phyloP scores from a whole-genome alignment of 1,140 invertebrate species.

The Pinna nobilis region DNA sequence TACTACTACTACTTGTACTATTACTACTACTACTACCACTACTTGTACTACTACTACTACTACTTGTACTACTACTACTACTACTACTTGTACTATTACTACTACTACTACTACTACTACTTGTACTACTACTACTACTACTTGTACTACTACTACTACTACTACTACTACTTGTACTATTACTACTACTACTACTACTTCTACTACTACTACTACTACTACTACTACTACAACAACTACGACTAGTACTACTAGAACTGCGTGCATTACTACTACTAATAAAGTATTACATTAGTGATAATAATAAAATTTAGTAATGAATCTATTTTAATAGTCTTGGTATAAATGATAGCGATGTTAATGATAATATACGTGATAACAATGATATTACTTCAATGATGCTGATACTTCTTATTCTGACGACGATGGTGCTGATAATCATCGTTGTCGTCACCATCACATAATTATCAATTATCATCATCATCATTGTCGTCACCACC shows the following conservation, averaged over 20 bases:
- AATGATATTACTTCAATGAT: too few species aligned
- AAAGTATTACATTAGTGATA: too few species aligned
- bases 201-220: conserved; percentile 1
- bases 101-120: conserved; percentile 15
- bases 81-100: conserved; percentile 9
- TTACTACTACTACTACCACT: conserved; percentile 5
- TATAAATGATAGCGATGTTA: too few species aligned
- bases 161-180: conserved; percentile 3
- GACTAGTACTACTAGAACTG: neutral
- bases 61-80: conserved; percentile 14
- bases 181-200: conserved; percentile 10
- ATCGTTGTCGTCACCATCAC: too few species aligned
- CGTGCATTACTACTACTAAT: neutral
- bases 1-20: conserved; percentile 14
- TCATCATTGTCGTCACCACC: too few species aligned
- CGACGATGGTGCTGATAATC: too few species aligned
- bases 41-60: too few species aligned
- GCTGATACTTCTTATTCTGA: too few species aligned
- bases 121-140: conserved; percentile 9
- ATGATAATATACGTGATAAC: too few species aligned
- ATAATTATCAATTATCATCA: too few species aligned
- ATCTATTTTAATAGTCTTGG: too few species aligned
- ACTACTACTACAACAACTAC: neutral
- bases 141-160: conserved; percentile 1
- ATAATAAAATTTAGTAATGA: too few species aligned